phyloP scores from a whole-genome alignment of 2,113 vertebrate genomes.

The Macrotis lagotis region DNA sequence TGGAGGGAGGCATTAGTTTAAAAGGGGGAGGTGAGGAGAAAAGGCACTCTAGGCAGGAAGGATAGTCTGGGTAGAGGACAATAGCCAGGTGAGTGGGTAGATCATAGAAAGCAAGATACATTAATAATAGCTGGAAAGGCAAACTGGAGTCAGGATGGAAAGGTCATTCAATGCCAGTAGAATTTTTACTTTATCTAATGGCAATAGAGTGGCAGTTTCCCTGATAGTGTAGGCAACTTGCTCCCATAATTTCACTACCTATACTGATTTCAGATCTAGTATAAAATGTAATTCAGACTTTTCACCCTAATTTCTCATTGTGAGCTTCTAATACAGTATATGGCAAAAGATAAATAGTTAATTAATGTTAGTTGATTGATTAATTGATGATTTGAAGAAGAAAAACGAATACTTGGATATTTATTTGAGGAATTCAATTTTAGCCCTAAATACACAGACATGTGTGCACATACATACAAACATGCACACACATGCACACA shows the following conservation, averaged over 20 bases:
- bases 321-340: background rate
- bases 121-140: background rate
- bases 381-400: background rate
- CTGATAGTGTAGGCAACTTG: background rate
- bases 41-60: background rate
- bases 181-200: background rate
- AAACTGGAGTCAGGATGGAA: background rate
- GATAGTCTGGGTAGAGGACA: background rate
- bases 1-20: background rate
- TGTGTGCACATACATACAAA: background rate
- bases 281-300: constrained; percentile 46
- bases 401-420: constrained; percentile 15
- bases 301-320: background rate
- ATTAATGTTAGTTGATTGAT: background rate
- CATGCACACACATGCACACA: no score
- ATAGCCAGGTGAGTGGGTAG: background rate
- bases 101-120: background rate
- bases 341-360: background rate
- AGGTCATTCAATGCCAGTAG: background rate
- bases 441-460: background rate
- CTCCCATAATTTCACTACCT: background rate
- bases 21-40: background rate
- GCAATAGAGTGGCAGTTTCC: background rate
- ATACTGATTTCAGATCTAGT: constrained; percentile 40
- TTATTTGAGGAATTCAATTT: constrained; percentile 51